A percentile compares a stretch with the other conserved stretches of the same genome.
Evolutionary conservation across 2,888 invertebrate genomes (phyloP).

Genomic region (Homarus gammarus): DNA sequence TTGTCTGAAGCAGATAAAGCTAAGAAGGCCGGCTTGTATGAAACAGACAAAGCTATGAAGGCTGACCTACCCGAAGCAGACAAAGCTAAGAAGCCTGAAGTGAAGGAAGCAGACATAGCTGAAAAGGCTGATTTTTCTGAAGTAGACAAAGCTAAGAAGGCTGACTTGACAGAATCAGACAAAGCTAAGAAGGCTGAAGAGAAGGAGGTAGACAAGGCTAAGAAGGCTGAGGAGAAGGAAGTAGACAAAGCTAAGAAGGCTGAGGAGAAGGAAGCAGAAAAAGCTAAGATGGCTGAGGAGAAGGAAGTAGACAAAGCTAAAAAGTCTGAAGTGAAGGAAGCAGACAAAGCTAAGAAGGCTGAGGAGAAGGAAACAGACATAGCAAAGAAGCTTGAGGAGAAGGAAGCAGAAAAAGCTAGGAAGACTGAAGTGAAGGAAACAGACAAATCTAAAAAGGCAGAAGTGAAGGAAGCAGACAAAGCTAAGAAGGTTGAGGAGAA

Average conservation of each 20-base stretch:
- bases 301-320: neutral
- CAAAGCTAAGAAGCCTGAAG: slow-evolving; percentile 62
- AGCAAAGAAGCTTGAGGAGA: neutral
- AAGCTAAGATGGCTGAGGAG: neutral
- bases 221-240: neutral
- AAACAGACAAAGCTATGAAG: too few relatives aligned
- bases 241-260: neutral
- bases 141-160: neutral
- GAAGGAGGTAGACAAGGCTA: neutral
- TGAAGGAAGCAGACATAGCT: neutral
- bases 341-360: neutral
- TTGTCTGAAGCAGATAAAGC: too few relatives aligned
- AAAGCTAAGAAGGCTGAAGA: slow-evolving; percentile 61
- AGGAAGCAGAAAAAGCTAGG: slow-evolving; percentile 54
- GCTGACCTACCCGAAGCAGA: too few relatives aligned
- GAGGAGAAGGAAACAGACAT: neutral
- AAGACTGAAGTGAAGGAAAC: neutral
- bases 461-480: slow-evolving; percentile 2
- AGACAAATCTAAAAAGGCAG: neutral
- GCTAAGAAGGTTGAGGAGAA: neutral
- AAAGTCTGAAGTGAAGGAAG: neutral
- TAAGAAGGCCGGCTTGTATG: too few relatives aligned
- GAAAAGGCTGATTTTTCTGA: neutral
- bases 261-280: neutral
- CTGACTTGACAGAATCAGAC: slow-evolving; percentile 11